Percentiles rank a stretch among this genome's conserved stretches.
Conservation (phyloP, 2,113 vertebrate species). For the Gasterosteus aculeatus region DNA sequence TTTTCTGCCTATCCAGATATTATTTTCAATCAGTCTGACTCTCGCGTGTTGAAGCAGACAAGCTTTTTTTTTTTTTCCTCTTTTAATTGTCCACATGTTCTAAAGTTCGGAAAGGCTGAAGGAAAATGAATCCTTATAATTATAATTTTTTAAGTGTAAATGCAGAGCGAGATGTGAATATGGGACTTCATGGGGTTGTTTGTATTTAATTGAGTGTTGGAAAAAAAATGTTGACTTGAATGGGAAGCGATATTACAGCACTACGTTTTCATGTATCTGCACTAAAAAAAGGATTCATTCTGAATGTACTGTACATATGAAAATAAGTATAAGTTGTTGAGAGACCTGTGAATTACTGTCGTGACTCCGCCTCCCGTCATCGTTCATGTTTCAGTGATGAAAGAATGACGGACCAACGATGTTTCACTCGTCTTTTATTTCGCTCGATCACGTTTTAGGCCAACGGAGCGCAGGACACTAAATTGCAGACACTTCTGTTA, state of each 20-base stretch:
- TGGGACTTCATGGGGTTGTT: conserved; percentile 17
- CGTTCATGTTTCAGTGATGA: conserved; percentile 52
- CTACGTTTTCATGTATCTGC: conserved; percentile 71
- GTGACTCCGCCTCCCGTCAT: conserved; percentile 39
- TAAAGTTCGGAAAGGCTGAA: neutral
- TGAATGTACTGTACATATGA: conserved; percentile 79
- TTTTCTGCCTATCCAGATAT: conserved; percentile 25
- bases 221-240: conserved; percentile 18
- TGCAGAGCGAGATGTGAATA: conserved; percentile 32
- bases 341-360: conserved; percentile 56
- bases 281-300: conserved; percentile 79
- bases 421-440: conserved; percentile 52
- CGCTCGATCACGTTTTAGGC: neutral
- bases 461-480: conserved; percentile 23
- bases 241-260: conserved; percentile 41
- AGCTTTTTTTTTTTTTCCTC: neutral
- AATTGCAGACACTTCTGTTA: conserved; percentile 36
- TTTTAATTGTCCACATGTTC: conserved; percentile 10
- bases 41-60: conserved; percentile 24
- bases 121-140: neutral
- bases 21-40: conserved; percentile 3
- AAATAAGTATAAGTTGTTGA: conserved; percentile 55
- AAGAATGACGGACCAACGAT: conserved; percentile 33
- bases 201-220: conserved; percentile 23
- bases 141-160: conserved; percentile 24